These are phyloP conservation scores for Chrysolina oricalcia DNA, from an alignment of 2,888 invertebrate species.

Conservation along the genomic window DNA sequence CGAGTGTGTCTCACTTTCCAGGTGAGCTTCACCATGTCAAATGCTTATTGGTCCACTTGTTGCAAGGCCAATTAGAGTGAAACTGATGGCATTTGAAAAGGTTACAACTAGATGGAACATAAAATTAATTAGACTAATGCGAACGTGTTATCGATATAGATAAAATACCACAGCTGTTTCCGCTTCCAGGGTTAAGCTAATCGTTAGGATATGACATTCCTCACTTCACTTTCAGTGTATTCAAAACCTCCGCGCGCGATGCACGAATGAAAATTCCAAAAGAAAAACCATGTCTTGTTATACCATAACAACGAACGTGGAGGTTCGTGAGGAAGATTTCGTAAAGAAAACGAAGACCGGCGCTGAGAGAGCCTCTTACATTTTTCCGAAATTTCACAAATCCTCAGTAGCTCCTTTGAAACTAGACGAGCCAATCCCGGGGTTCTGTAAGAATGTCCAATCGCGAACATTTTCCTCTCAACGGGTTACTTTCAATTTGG, in stretches of 20 bases:
- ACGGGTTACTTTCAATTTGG: slow-evolving; percentile 33
- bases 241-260: slow-evolving; percentile 42
- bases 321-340: slow-evolving; percentile 2
- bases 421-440: slow-evolving; percentile 56
- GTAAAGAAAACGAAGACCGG: slow-evolving; percentile 1
- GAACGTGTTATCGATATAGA: slow-evolving; percentile 42
- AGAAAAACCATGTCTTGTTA: slow-evolving; percentile 34
- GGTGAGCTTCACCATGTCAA: not conserved
- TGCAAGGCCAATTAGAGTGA: slow-evolving; percentile 30
- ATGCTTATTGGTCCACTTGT: slow-evolving; percentile 40
- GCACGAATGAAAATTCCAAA: slow-evolving; percentile 12
- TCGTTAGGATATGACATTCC: slow-evolving; percentile 36
- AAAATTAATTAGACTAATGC: slow-evolving; percentile 48
- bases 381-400: slow-evolving; percentile 15
- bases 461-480: slow-evolving; percentile 43
- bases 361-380: not conserved
- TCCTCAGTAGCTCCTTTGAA: slow-evolving; percentile 8
- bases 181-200: slow-evolving; percentile 39
- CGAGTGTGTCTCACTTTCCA: no score
- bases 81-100: slow-evolving; percentile 48
- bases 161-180: slow-evolving; percentile 48
- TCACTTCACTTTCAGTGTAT: slow-evolving; percentile 43
- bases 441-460: slow-evolving; percentile 30
- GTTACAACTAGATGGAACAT: slow-evolving; percentile 39
- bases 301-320: slow-evolving; percentile 19